Percentiles rank a stretch among this genome's conserved stretches.
phyloP scores from a whole-genome alignment of 2,113 vertebrate species.

The Pleuronectes platessa region DNA sequence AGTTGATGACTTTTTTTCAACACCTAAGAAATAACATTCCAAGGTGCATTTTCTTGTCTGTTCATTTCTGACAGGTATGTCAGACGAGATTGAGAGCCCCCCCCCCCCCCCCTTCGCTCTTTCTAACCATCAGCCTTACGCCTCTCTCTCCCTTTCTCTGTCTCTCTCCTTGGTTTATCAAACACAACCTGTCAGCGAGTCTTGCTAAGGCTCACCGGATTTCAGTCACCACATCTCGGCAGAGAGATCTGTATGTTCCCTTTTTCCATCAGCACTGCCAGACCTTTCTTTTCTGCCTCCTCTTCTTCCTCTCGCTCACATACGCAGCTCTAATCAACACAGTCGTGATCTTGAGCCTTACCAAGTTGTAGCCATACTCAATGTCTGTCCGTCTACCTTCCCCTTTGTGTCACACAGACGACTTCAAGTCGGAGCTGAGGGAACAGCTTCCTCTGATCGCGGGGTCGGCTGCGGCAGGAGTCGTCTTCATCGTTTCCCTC shows the following conservation, averaged over 20 bases:
- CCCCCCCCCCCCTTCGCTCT: background rate
- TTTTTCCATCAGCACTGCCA: constrained; percentile 49
- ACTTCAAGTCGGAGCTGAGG: constrained; percentile 97
- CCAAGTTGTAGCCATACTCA: constrained; percentile 15
- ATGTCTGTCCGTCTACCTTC: constrained; percentile 8
- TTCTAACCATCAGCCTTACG: constrained; percentile 26
- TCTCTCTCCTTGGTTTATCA: constrained; percentile 51
- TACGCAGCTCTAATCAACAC: constrained; percentile 9
- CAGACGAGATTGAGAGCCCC: constrained; percentile 25
- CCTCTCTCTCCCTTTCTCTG: constrained; percentile 19
- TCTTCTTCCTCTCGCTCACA: background rate
- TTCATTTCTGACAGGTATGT: constrained; percentile 46
- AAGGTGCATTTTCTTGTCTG: constrained; percentile 56
- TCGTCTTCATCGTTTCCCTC: constrained; percentile 96
- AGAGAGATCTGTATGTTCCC: constrained; percentile 61
- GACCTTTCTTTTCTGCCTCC: constrained; percentile 20
- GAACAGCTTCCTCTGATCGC: constrained; percentile 97
- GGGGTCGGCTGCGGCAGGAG: constrained; percentile 92
- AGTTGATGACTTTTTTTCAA: constrained; percentile 48
- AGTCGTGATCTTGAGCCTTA: constrained; percentile 7
- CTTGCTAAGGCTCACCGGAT: constrained; percentile 47
- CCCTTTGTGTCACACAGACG: constrained; percentile 83
- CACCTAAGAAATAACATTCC: constrained; percentile 50
- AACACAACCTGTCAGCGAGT: constrained; percentile 62
- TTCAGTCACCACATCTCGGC: constrained; percentile 53